Base-by-base conservation (phyloP, 2,113 vertebrate genomes). In the Poicephalus meyeri region DNA sequence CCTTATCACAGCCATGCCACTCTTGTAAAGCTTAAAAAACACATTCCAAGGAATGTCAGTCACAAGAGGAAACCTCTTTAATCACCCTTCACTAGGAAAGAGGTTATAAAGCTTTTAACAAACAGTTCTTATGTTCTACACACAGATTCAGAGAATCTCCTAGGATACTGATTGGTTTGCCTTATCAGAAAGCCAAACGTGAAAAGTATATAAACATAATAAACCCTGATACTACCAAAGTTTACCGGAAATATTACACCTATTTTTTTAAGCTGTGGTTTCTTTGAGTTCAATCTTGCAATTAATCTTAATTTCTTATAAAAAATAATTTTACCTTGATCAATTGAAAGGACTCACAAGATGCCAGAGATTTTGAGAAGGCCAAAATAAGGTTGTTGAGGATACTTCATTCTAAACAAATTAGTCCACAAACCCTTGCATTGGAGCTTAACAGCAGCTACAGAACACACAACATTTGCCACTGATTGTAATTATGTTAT, bases 31-130 rank as follows among this genome's bases (percentile, higher is more conserved):
- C 89, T 95, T 86, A 85, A 84, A 86, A 95, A 81, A 20, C 71
- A 69, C 80, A 33, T 94, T 88, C 80, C 88, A 42, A 49, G 78
- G 47, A 74, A 64, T 49, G 92, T 95, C 97, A 94, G 92, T 97
- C 97, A 97, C 92, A 95, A 95, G 90, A 89, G 89, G 84, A 94
- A 87, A 89, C 76, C 85, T 97, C 83, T 96, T 89, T 97, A 97
- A 87, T 58, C 71, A 97, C 95, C 95, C 97, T 96, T 96, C 82
- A 87, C 86, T 39, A 46, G 28, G 60, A 95, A 95, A 97, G 95
- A 95, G 95, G 84, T 91, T 97, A 92, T 79, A 94, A 97, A 85
- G 74, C 85, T 92, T 96, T 82, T 58, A 96, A 97, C 95, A 97
- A 94, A 93, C 13, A 47, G 65, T 74, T 86, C 82, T 94, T 87